A percentile compares a stretch with the other conserved stretches of the same genome.
Conservation (phyloP, 2,797 vertebrate genomes). For the Lagorchestes hirsutus region DNA sequence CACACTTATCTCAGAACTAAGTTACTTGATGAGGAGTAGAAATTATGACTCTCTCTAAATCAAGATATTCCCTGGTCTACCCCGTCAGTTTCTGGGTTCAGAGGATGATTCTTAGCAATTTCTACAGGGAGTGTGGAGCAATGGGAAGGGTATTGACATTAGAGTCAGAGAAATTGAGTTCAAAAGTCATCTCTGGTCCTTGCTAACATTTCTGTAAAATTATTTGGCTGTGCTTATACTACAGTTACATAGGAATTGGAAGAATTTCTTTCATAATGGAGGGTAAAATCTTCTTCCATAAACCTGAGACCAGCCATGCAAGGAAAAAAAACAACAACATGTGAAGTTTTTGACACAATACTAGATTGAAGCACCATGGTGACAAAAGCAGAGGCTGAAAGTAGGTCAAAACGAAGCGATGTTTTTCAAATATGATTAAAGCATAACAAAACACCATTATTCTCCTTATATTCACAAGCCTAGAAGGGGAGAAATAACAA, state of each 20-base stretch:
- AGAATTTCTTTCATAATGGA: not conserved
- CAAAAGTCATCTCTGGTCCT: not conserved
- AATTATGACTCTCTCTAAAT: not conserved
- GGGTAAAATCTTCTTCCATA: too few species aligned
- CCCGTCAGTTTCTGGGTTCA: too few species aligned
- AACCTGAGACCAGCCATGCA: too few species aligned
- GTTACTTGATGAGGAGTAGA: not conserved
- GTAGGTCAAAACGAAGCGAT: too few species aligned
- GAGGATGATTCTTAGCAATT: not conserved
- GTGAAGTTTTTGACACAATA: too few species aligned
- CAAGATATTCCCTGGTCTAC: not conserved
- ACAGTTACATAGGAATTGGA: not conserved
- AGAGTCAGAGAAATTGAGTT: not conserved
- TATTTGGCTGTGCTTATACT: not conserved
- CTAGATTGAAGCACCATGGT: too few species aligned
- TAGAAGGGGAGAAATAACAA: too few species aligned
- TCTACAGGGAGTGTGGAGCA: not conserved
- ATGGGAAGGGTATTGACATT: not conserved
- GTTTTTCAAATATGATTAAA: too few species aligned
- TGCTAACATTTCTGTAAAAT: not conserved
- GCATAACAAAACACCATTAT: too few species aligned
- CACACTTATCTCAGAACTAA: not conserved
- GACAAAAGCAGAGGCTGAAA: too few species aligned
- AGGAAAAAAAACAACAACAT: too few species aligned
- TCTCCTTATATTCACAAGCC: too few species aligned